Conservation (phyloP, 2,888 invertebrate species). For the Schrankia costaestrigalis region DNA sequence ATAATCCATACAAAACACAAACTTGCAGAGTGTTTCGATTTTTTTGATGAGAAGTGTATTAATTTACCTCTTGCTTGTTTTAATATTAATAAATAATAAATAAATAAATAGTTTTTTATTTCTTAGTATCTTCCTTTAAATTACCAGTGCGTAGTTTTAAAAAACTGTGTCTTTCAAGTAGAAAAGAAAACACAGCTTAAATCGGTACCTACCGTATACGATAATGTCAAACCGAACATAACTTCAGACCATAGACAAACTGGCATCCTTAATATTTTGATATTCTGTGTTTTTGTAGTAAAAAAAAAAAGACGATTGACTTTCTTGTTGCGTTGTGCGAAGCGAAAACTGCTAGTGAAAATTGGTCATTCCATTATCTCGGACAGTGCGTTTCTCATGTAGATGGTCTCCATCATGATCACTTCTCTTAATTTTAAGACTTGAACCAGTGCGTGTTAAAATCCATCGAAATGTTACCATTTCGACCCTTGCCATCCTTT, state of each 20-base stretch:
- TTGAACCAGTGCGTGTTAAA: slow-evolving; percentile 11
- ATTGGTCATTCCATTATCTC: slow-evolving; percentile 2
- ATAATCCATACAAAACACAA: too few species aligned
- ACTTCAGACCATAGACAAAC: slow-evolving; percentile 1
- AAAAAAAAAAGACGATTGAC: slow-evolving; percentile 8
- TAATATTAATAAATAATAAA: too few species aligned
- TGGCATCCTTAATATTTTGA: not conserved
- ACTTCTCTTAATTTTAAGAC: slow-evolving; percentile 6
- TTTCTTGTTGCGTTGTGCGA: slow-evolving; percentile 33
- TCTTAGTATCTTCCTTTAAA: too few species aligned
- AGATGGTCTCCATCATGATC: slow-evolving; percentile 11
- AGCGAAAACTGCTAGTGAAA: slow-evolving; percentile 11
- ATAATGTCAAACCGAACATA: too few species aligned
- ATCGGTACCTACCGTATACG: too few species aligned
- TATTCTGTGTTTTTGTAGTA: not conserved
- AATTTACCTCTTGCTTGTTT: too few species aligned
- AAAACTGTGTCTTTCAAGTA: too few species aligned
- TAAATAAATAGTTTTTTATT: too few species aligned
- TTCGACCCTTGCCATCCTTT: slow-evolving; percentile 33
- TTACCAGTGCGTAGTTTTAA: too few species aligned
- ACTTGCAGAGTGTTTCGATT: too few species aligned
- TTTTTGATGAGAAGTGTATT: too few species aligned
- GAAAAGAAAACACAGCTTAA: too few species aligned
- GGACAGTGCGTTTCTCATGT: slow-evolving; percentile 3
- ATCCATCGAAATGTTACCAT: slow-evolving; percentile 35